phyloP scores from a whole-genome alignment of 2,888 invertebrate genomes.

The Labia minor region DNA sequence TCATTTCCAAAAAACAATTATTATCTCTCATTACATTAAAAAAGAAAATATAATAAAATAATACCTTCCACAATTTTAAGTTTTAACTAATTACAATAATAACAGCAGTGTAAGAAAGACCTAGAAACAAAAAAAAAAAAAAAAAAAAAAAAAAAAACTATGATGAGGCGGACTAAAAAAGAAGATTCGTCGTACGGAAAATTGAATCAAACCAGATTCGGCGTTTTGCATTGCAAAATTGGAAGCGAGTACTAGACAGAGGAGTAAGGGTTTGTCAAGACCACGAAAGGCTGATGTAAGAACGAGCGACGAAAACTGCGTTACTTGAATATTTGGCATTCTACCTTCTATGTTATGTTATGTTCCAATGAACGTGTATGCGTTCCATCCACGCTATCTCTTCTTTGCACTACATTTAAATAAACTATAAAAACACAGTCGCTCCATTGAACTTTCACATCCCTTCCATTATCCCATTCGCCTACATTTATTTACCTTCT shows the following conservation, averaged over 20 bases:
- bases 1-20: no score
- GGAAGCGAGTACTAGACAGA: background rate
- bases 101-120: no score
- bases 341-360: constrained; percentile 1
- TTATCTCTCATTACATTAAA: no score
- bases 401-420: constrained; percentile 13
- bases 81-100: no score
- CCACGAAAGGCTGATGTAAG: background rate
- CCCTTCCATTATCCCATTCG: constrained; percentile 8
- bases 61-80: no score
- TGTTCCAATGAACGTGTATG: background rate
- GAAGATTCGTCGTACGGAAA: constrained; percentile 1
- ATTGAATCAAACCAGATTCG: constrained; percentile 13
- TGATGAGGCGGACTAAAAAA: background rate
- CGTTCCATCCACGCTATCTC: constrained; percentile 8
- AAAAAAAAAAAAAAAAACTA: background rate
- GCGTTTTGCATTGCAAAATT: background rate
- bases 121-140: background rate
- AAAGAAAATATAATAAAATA: background rate
- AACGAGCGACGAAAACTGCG: background rate
- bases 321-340: constrained; percentile 13
- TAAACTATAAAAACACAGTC: constrained; percentile 4
- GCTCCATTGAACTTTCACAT: constrained; percentile 7
- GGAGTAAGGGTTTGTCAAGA: background rate
- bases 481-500: constrained; percentile 13